These are phyloP conservation scores for Gallinago stenura DNA, from an alignment of 2,797 vertebrate species.

Conservation along the genomic window DNA sequence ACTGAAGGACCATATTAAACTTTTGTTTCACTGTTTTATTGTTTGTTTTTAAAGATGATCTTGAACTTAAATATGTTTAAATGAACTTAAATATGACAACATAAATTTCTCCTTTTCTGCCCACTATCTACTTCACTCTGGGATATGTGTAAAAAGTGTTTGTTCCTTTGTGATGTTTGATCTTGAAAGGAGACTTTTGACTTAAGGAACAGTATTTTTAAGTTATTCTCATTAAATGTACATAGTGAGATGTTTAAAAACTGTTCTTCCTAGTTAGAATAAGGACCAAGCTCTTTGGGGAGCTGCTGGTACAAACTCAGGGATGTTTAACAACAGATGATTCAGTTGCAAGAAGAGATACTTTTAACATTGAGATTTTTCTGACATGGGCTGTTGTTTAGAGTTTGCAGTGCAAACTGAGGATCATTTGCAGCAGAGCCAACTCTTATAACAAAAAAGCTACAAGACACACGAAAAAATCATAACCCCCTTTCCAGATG, in stretches of 20 bases:
- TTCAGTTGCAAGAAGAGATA: background rate
- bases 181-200: background rate
- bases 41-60: background rate
- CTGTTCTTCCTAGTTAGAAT: background rate
- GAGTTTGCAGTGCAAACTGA: background rate
- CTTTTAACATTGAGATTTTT: background rate
- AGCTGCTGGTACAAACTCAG: background rate
- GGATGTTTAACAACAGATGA: background rate
- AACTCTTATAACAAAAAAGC: background rate
- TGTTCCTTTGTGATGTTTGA: background rate
- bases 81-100: background rate
- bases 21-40: background rate
- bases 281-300: background rate
- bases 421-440: background rate
- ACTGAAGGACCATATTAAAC: background rate
- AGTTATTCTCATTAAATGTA: background rate
- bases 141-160: background rate
- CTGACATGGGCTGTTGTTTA: background rate
- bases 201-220: background rate
- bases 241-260: background rate
- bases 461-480: background rate
- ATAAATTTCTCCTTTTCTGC: background rate
- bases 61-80: background rate
- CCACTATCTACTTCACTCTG: background rate
- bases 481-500: background rate